Percentiles rank a stretch among this genome's conserved stretches.
Conservation (phyloP, 1,140 invertebrate genomes). For the Drosophila serrata region DNA sequence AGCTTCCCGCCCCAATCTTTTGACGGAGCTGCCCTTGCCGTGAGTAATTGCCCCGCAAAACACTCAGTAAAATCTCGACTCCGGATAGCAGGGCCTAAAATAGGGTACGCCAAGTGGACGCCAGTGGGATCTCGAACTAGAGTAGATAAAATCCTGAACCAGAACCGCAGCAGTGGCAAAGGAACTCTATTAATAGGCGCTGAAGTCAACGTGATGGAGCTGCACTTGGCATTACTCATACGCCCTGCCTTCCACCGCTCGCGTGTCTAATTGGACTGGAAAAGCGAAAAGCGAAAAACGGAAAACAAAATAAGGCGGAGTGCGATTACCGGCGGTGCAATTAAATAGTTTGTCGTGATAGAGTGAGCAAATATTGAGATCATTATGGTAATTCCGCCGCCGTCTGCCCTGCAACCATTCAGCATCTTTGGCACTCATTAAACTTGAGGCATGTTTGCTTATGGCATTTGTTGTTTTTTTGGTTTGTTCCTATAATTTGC, state of each 20-base stretch:
- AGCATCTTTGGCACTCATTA: conserved; percentile 73
- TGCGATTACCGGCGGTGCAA: conserved; percentile 42
- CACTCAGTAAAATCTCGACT: conserved; percentile 2
- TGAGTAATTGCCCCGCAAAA: conserved; percentile 69
- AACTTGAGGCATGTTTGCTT: conserved; percentile 61
- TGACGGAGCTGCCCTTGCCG: conserved; percentile 67
- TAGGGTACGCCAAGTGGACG: conserved; percentile 45
- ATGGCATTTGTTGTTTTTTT: neutral
- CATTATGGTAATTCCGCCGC: conserved; percentile 74
- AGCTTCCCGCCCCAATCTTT: conserved; percentile 22
- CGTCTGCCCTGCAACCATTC: conserved; percentile 50
- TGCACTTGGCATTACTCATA: conserved; percentile 77
- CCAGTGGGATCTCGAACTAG: neutral
- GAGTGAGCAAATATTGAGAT: conserved; percentile 83
- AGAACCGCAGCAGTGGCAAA: conserved; percentile 25
- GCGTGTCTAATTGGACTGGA: conserved; percentile 76
- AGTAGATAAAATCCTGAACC: conserved; percentile 10
- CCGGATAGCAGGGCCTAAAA: conserved; percentile 41
- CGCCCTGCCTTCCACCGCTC: conserved; percentile 70
- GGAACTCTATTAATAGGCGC: conserved; percentile 69
- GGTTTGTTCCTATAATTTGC: conserved; percentile 9
- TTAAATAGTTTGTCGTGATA: conserved; percentile 79
- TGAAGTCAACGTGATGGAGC: conserved; percentile 66
- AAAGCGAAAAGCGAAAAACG: conserved; percentile 17
- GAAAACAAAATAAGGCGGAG: conserved; percentile 5